These are phyloP conservation scores for Labia minor DNA, from an alignment of 2,888 invertebrate genomes.

Conservation along the genomic window DNA sequence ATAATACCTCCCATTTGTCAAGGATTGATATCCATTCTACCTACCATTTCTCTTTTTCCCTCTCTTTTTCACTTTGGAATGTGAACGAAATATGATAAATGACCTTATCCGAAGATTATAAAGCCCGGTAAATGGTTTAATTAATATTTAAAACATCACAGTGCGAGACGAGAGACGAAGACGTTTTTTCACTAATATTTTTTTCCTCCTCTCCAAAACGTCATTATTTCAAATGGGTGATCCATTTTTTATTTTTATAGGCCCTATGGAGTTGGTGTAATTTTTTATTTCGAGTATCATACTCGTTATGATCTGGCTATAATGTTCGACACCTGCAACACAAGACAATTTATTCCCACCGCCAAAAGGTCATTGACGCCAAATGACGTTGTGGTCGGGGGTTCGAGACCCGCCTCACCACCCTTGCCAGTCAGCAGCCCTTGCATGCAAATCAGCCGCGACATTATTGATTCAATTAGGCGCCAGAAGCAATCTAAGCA, in stretches of 20 bases:
- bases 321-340: constrained; percentile 4
- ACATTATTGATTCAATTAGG: not conserved
- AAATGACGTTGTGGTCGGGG: constrained; percentile 7
- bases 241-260: constrained; percentile 3
- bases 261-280: not conserved
- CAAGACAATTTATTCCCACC: constrained; percentile 13
- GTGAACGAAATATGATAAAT: too few relatives aligned
- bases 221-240: too few relatives aligned
- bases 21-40: too few relatives aligned
- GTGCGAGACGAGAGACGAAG: too few relatives aligned
- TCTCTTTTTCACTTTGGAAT: too few relatives aligned
- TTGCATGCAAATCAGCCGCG: not conserved
- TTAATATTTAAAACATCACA: too few relatives aligned
- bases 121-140: too few relatives aligned
- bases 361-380: not conserved
- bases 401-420: not conserved
- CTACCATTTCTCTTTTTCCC: too few relatives aligned
- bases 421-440: not conserved
- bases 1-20: too few relatives aligned
- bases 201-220: too few relatives aligned
- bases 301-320: not conserved
- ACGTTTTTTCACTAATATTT: too few relatives aligned
- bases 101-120: too few relatives aligned
- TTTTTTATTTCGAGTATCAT: constrained; percentile 6
- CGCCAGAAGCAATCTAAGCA: not conserved